Base-by-base conservation (phyloP, 2,888 invertebrate species). In the Seladonia tumulorum region DNA sequence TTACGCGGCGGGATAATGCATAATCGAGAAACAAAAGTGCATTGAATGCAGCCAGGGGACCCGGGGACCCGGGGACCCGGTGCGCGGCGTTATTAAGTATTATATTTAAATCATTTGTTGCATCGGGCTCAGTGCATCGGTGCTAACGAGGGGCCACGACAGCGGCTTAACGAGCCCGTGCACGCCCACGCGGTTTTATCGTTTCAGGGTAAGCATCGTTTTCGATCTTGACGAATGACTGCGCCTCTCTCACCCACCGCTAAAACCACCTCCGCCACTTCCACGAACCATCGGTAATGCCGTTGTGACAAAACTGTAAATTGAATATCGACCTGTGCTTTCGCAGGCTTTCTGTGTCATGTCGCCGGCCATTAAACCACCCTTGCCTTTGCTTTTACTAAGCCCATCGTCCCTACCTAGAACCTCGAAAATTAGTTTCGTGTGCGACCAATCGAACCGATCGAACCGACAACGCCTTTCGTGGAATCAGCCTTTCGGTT, bases 261-360 rank as follows among this genome's bases (percentile, higher is more conserved):
- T 63, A 42, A 68, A 45, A 53, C n/a, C 25, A 16, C 66, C 25
- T 66, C 39, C 18, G 73, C 72, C 82, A 81, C 86, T 93, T 93
- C 93, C 86, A 81, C 84, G 93, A 93, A 93, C 89, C 82, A 10
- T 2, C 53, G 53, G 86, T 88, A 88, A 88, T 89, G 90, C 83
- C 88, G 90, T 92, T 92, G 94, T 93, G 93, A 94, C 93, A 94
- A 94, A 94, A 94, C 87, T 93, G 94, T 92, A 93, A 94, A 94
- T 94, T 94, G 94, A 94, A 94, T 94, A 94, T 95, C 94, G 94
- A 95, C 91, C 93, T 10, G 53, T n/a, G 53, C 53, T 53, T 22
- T 47, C 39, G 76, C 84, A 82, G 8, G 82, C 82, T 82, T 83
- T 76, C 86, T 83, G 86, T 92, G 92, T 89, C 94, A 91, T 93